Base-by-base conservation (phyloP, 2,797 vertebrate species). In the Oryzias dopingdopingensis region DNA sequence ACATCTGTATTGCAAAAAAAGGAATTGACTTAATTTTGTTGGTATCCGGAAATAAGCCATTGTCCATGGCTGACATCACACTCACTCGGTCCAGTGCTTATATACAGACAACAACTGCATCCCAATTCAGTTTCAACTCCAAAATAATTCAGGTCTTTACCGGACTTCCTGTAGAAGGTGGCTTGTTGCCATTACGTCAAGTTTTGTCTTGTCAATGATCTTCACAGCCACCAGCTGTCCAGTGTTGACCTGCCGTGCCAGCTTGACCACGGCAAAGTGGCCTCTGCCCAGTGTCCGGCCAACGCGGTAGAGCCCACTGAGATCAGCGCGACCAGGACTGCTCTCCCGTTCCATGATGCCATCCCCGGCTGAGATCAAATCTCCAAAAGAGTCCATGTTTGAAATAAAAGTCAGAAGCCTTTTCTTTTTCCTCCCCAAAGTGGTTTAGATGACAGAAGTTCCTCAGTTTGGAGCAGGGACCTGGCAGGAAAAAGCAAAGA, bases 161-260 rank as follows among this genome's bases (percentile, higher is more conserved):
- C 93, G 89, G 60, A 96, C 94, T 90, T 96, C 94, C 73, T 95
- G 94, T 68, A 95, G 77, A 54, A 96, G 92, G 79, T 95, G 94
- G 48, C 93, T 92, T 0, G 91, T 89, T 0, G 94, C 93, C 62
- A 92, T 84, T 6, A 88, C 79, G 0, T 92, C 93, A 66, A 95
- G 89, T 76, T 95, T 95, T 44, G 92, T 93, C 88, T 96, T 96
- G 84, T 96, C 94, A 6, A 96, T 95, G 83, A 95, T 94, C 86
- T 96, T 96, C 72, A 96, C 89, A 0, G 94, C 94, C 67, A 96
- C 94, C 17, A 92, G 88, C 73, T 95, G 91, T n/a, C 94, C 91
- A 0, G 94, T 94, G 88, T 90, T 91, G 62, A 95, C 88, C 0
- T 95, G 93, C 5, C 94, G 92, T 0, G 92, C 94, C 74, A 95